These are phyloP conservation scores for Miltochrista miniata DNA, from an alignment of 2,888 invertebrate species.

Conservation along the genomic window DNA sequence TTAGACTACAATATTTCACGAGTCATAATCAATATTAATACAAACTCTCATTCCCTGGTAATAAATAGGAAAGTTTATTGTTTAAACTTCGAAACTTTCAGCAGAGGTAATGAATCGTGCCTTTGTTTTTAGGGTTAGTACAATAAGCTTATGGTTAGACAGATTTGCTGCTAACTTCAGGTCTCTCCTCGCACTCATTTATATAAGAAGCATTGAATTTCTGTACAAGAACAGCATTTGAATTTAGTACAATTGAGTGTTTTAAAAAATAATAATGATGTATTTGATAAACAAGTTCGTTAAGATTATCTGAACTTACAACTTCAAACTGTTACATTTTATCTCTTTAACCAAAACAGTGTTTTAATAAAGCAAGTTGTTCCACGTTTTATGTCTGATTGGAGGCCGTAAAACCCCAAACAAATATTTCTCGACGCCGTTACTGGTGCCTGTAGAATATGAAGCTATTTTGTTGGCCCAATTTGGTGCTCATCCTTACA, in stretches of 20 bases:
- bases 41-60: constrained; percentile 1
- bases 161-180: neutral
- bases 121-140: neutral
- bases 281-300: neutral
- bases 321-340: neutral
- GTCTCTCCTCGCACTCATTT: neutral
- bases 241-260: neutral
- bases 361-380: neutral
- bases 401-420: constrained; percentile 1
- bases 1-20: constrained; percentile 15
- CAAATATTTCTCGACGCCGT: neutral
- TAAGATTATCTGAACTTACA: neutral
- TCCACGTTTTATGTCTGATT: constrained; percentile 2
- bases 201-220: neutral
- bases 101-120: constrained; percentile 4
- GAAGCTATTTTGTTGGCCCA: neutral
- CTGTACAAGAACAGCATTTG: neutral
- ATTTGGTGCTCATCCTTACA: neutral
- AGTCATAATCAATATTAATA: constrained; percentile 13
- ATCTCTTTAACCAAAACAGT: neutral
- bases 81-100: constrained; percentile 7
- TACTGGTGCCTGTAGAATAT: neutral
- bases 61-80: constrained; percentile 8
- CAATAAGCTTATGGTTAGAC: no score
- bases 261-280: neutral